Percentiles rank a stretch among this genome's conserved stretches.
phyloP scores from a whole-genome alignment of 23 tunicate species.

The Clavelina lepadiformis region DNA sequence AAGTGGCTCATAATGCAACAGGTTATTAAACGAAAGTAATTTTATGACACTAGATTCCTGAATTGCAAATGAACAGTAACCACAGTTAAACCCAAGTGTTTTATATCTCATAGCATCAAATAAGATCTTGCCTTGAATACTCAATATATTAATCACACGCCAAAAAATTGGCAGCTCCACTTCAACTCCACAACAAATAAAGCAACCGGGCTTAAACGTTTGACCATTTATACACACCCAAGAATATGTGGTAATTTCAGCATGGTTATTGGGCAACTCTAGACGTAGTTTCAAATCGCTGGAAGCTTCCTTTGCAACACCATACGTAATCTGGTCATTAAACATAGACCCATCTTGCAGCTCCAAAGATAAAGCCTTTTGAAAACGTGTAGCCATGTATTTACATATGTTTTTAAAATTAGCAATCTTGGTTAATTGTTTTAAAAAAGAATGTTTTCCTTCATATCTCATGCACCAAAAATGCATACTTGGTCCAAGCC shows the following conservation, averaged over 20 bases:
- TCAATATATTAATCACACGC: neutral
- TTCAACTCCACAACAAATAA: neutral
- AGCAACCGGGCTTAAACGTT: neutral
- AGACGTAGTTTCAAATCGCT: too few relatives aligned
- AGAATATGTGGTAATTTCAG: conserved; percentile 1
- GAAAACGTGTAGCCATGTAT: neutral
- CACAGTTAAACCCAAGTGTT: too few relatives aligned
- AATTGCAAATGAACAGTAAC: too few relatives aligned
- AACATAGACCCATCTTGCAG: neutral
- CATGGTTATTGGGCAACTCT: neutral
- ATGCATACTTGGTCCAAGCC: neutral
- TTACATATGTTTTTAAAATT: conserved; percentile 8
- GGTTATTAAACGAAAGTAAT: too few relatives aligned
- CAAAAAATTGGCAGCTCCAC: neutral
- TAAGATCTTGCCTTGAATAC: too few relatives aligned
- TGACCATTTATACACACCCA: neutral
- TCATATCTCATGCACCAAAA: conserved; percentile 8
- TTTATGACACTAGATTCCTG: too few relatives aligned
- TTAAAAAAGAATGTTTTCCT: conserved; percentile 9
- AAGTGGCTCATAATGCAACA: too few relatives aligned
- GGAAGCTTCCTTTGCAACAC: too few relatives aligned
- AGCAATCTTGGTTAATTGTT: neutral
- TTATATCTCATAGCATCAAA: too few relatives aligned
- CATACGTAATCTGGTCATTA: neutral
- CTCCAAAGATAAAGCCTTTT: neutral